Evolutionary conservation across 1,140 invertebrate species (phyloP).

Genomic region (Notospermus geniculatus): DNA sequence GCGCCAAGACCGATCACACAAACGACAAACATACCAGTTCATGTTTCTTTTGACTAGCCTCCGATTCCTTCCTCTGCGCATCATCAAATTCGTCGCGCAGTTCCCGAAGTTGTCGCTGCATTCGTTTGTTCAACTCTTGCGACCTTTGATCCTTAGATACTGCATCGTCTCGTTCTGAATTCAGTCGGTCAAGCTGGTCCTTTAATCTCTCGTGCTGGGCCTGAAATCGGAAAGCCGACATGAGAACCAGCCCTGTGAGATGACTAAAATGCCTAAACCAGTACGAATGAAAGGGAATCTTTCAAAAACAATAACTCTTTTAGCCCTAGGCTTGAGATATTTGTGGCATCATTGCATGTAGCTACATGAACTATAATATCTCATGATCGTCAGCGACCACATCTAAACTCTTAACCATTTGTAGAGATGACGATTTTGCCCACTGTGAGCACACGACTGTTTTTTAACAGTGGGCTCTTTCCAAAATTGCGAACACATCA

Average conservation of each 20-base stretch:
- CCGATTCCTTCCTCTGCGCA: constrained; percentile 68
- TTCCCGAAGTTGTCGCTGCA: constrained; percentile 70
- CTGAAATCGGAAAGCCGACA: too few species aligned
- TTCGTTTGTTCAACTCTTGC: constrained; percentile 72
- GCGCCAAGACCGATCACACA: too few species aligned
- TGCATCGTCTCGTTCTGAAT: constrained; percentile 69
- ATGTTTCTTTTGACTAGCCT: constrained; percentile 64
- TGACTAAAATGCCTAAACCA: neutral
- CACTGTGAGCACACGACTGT: too few species aligned
- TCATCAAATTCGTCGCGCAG: constrained; percentile 70
- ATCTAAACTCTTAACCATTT: neutral
- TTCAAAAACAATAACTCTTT: neutral
- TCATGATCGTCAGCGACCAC: neutral
- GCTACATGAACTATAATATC: too few species aligned
- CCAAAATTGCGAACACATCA: too few species aligned
- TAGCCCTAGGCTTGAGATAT: neutral
- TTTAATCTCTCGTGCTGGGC: constrained; percentile 76
- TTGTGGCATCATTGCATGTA: too few species aligned
- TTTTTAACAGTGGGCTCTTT: too few species aligned
- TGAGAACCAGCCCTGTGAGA: constrained; percentile 2
- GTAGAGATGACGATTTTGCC: too few species aligned
- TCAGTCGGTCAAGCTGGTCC: constrained; percentile 77
- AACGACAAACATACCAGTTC: constrained; percentile 51
- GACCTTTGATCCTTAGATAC: constrained; percentile 71
- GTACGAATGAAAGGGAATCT: neutral